These are phyloP conservation scores for Melieria picta DNA, from an alignment of 2,888 invertebrate species.

Conservation along the genomic window DNA sequence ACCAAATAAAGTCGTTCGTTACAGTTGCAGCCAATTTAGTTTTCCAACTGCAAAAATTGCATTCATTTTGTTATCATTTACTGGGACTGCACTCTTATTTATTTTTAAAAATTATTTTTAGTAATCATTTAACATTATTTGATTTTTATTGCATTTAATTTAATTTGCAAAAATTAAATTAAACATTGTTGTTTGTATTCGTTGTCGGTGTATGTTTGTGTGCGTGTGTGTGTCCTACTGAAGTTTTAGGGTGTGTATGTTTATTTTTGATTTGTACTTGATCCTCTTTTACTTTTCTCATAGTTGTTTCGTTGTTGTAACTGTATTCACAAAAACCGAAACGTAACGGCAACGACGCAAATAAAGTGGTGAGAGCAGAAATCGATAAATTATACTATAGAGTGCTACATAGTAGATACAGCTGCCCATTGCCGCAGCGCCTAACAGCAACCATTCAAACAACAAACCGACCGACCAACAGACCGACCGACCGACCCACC, in stretches of 20 bases:
- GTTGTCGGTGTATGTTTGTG: too few species aligned
- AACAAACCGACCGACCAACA: conserved; percentile 5
- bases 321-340: neutral
- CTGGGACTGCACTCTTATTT: too few species aligned
- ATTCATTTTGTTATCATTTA: too few species aligned
- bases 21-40: too few species aligned
- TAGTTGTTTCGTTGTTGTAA: neutral
- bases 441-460: conserved; percentile 34
- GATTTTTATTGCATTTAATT: too few species aligned
- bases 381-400: conserved; percentile 36
- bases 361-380: conserved; percentile 6
- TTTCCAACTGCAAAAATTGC: too few species aligned
- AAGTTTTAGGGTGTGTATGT: conserved; percentile 21
- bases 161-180: too few species aligned
- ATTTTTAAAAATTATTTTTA: too few species aligned
- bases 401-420: neutral
- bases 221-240: conserved; percentile 8
- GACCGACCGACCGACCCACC: too few species aligned
- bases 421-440: neutral
- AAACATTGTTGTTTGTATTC: too few species aligned
- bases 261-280: conserved; percentile 22
- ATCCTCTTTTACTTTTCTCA: conserved; percentile 20
- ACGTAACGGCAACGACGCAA: neutral
- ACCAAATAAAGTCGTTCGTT: too few species aligned
- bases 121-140: too few species aligned